phyloP scores from a whole-genome alignment of 2,888 invertebrate species.

The Acanthopleura granulata region DNA sequence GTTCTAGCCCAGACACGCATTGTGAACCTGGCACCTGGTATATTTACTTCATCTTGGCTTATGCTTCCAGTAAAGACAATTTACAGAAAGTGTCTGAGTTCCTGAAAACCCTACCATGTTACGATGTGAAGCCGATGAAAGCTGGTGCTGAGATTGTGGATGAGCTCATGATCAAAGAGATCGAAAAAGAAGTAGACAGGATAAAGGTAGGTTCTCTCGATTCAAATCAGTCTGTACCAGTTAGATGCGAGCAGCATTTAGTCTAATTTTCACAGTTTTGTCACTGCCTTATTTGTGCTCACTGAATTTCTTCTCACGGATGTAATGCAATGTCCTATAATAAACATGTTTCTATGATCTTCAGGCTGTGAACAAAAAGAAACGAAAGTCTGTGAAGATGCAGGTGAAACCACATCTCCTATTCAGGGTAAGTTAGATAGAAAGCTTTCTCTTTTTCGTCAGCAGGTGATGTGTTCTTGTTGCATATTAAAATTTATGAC shows the following conservation, averaged over 20 bases:
- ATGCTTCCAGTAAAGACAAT: slow-evolving; percentile 38
- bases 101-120: slow-evolving; percentile 81
- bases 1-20: no score
- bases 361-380: slow-evolving; percentile 67
- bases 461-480: no score
- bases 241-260: no score
- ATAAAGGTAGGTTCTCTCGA: slow-evolving; percentile 36
- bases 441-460: no score
- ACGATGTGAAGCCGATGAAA: slow-evolving; percentile 75
- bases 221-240: no score
- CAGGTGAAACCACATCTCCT: slow-evolving; percentile 85
- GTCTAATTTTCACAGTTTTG: no score
- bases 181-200: slow-evolving; percentile 73
- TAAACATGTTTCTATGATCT: slow-evolving; percentile 14
- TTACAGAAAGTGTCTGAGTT: slow-evolving; percentile 74
- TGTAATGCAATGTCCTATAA: neutral
- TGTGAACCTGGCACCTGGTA: no score
- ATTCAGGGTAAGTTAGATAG: slow-evolving; percentile 76
- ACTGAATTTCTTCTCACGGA: no score
- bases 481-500: no score
- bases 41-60: neutral
- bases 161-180: slow-evolving; percentile 74
- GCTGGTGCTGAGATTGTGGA: slow-evolving; percentile 83
- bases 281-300: no score
- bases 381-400: slow-evolving; percentile 71